Evolutionary conservation across 1,140 invertebrate genomes (phyloP).

Genomic region (Phymorhynchus buccinoides): DNA sequence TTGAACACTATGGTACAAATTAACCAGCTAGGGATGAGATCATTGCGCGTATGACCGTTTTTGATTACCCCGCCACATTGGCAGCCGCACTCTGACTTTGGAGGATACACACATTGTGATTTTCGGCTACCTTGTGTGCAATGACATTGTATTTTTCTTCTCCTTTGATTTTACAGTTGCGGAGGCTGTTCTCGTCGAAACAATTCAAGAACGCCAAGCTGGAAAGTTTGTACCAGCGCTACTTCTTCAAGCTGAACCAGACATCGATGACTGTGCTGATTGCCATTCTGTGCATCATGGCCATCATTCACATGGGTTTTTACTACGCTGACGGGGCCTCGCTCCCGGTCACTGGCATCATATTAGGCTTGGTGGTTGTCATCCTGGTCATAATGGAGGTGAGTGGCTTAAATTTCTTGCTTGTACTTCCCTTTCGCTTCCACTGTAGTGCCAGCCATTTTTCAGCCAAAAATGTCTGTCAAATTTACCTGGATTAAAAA

Average conservation of each 20-base stretch:
- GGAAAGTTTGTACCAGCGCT: conserved; percentile 91
- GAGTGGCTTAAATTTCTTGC: background rate
- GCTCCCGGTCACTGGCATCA: conserved; percentile 61
- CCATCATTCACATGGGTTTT: conserved; percentile 77
- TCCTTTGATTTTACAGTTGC: conserved; percentile 36
- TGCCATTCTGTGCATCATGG: conserved; percentile 82
- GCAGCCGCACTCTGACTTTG: too few relatives aligned
- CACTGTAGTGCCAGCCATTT: too few relatives aligned
- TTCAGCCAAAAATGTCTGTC: too few relatives aligned
- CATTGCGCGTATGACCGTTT: too few relatives aligned
- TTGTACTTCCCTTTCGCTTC: too few relatives aligned
- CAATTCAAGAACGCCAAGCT: conserved; percentile 72
- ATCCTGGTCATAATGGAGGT: conserved; percentile 80
- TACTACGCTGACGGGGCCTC: conserved; percentile 69
- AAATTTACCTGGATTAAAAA: too few relatives aligned
- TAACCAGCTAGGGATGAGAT: too few relatives aligned
- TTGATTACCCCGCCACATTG: too few relatives aligned
- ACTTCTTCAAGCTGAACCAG: conserved; percentile 93
- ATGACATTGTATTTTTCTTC: conserved; percentile 39
- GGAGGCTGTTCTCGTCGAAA: conserved; percentile 60
- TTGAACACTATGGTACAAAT: too few relatives aligned
- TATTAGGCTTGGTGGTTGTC: conserved; percentile 68
- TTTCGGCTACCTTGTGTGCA: too few relatives aligned
- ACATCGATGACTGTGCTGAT: conserved; percentile 89
- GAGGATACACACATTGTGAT: too few relatives aligned